Evolutionary conservation across 1,140 invertebrate genomes (phyloP), one percentile per base, ranked within the genome.

Genomic region (Portunus trituberculatus): DNA sequence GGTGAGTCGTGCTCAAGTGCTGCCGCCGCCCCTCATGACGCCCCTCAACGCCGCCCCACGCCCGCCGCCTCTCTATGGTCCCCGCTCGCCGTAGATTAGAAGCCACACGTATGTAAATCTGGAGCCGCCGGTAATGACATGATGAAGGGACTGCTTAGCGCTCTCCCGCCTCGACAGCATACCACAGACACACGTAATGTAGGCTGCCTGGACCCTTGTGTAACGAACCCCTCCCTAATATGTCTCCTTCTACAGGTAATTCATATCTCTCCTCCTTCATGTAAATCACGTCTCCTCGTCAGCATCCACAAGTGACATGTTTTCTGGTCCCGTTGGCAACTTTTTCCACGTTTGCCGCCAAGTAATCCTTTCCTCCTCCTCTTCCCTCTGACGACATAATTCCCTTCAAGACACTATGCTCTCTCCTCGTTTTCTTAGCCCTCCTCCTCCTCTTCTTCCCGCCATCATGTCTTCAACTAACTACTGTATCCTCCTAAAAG

Each of bases 61-160:
- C 16, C n/a, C 83, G 20, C 83, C 83, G 31, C 83, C 76, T 25
- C 76, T 25, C 16, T 28, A 10, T 32, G 31, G 83, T 32, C 83
- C 4, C 83, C 52, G 52, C 52, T 20, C 52, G 83, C 31, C 83
- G 28, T 10, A 32, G 83, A 84, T 84, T 84, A 84, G 83, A n/a
- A n/a, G 10, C 12, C 83, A 28, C 83, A 84, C 83, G 83, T 84
- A 84, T 84, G 83, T 84, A 25, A 84, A 84, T 28, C n/a, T 28
- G n/a, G 83, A 84, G 28, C n/a, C 83, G 76, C 31, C 83, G 83
- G n/a, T 84, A 84, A 84, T 84, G 83, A 32, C 83, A 84, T 16
- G 28, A 28, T 29, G 31, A 28, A 84, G 83, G 28, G n/a, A 82
- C 83, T 32, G 83, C 83, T 32, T 84, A 32, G n/a, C 76, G 76